Evolutionary conservation across 2,797 vertebrate species (phyloP), one percentile per base, ranked within the genome.

Genomic region (Spatula clypeata): DNA sequence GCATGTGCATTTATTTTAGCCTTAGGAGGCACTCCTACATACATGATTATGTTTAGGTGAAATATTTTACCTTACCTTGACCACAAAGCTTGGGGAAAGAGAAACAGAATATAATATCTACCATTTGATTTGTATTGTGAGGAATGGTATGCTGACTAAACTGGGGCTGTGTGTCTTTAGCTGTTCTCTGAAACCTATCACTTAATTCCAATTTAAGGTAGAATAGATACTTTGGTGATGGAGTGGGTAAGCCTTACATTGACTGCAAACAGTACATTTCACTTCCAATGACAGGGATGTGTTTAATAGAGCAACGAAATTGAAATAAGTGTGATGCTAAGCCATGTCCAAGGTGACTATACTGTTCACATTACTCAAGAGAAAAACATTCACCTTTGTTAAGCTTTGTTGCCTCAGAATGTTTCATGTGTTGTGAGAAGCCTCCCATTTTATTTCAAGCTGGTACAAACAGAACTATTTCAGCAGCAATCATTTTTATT

Each of bases 1-100:
- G 42, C 98, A 45, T 94, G 93, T 66, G 98, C 98, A 71, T 99
- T 99, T 79, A 81, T 97, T 91, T 95, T 96, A 94, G 97, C 98
- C 57, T 88, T 99, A 29, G 99, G 99, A 79, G 96, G 96, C 18
- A 98, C 98, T 19, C 98, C 99, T 6, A 94, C 97, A 44, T 97
- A 99, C 88, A 98, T 99, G 98, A 95, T 99, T 70, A 93, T 98
- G 85, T 98, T 99, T 95, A 99, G 98, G 99, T 99, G 86, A 98
- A 94, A 73, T 92, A 84, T 27, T 94, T 96, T 95, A 71, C 16
- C 49, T 92, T 72, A 72, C 36, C 38, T 94, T 94, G 55, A 75
- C 82, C 17, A 1, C 85, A 86, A 82, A 86, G 4, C 31, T 36
- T 54, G 45, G 91, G 93, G 42, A 61, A 88, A 95, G 55, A 76